These are phyloP conservation scores for Mythimna vitellina DNA, from an alignment of 2,888 invertebrate genomes.

Conservation along the genomic window DNA sequence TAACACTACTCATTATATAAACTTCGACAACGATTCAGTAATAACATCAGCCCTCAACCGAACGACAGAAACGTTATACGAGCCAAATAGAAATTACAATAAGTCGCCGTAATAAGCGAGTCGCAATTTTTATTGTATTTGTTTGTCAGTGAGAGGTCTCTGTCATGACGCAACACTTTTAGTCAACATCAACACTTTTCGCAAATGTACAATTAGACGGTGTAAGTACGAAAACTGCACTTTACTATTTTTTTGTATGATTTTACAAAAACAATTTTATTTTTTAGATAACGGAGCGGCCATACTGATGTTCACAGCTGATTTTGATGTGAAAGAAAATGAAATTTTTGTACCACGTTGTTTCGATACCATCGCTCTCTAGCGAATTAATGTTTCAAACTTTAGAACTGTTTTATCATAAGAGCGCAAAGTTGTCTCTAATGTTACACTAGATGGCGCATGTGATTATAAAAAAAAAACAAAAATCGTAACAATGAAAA, in stretches of 20 bases:
- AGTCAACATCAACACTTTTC: conserved; percentile 86
- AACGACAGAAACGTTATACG: conserved; percentile 73
- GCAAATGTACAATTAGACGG: conserved; percentile 76
- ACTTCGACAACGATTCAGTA: conserved; percentile 76
- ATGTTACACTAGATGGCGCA: conserved; percentile 38
- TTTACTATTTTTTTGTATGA: conserved; percentile 84
- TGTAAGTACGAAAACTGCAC: conserved; percentile 86
- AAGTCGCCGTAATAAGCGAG: conserved; percentile 72
- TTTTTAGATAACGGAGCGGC: conserved; percentile 86
- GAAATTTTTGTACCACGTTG: conserved; percentile 87
- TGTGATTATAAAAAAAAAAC: background rate
- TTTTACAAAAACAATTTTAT: conserved; percentile 86
- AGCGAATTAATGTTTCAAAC: conserved; percentile 54
- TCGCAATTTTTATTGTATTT: conserved; percentile 89
- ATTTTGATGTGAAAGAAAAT: conserved; percentile 89
- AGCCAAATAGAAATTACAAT: conserved; percentile 79
- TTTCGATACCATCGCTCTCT: conserved; percentile 82
- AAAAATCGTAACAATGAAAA: background rate
- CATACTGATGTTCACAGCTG: conserved; percentile 91
- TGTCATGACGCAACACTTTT: conserved; percentile 91
- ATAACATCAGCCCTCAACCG: conserved; percentile 83
- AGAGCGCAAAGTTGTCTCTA: conserved; percentile 36
- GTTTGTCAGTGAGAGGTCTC: conserved; percentile 90
- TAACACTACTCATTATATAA: conserved; percentile 87
- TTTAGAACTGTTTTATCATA: conserved; percentile 74